Conservation (phyloP, 2,797 vertebrate genomes). For the Kryptopterus vitreolus region DNA sequence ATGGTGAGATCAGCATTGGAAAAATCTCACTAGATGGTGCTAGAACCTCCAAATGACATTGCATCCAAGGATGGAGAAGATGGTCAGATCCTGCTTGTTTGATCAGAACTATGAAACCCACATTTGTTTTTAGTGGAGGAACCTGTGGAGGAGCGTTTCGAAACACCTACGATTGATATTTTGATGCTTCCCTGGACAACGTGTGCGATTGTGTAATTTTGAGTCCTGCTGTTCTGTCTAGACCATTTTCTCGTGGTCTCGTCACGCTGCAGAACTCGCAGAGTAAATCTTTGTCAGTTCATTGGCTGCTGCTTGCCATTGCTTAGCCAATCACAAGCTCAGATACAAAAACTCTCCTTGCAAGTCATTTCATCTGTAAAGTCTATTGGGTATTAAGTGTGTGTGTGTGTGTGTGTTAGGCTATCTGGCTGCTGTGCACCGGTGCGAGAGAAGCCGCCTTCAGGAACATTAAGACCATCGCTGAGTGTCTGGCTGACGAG, state of each 20-base stretch:
- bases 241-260: background rate
- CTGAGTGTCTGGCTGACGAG: constrained; percentile 92
- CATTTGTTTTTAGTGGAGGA: too few relatives aligned
- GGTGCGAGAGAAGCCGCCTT: constrained; percentile 94
- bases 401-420: constrained; percentile 64
- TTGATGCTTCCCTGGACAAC: too few relatives aligned
- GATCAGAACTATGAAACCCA: too few relatives aligned
- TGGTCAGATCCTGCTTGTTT: too few relatives aligned
- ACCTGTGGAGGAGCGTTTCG: too few relatives aligned
- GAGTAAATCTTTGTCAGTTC: constrained; percentile 27
- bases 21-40: background rate
- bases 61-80: background rate
- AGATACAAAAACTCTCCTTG: background rate
- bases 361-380: background rate
- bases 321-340: constrained; percentile 32
- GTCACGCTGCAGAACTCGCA: background rate
- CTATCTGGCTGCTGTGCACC: constrained; percentile 94
- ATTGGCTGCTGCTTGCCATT: constrained; percentile 22
- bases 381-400: background rate
- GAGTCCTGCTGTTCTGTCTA: background rate
- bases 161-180: too few relatives aligned
- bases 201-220: background rate
- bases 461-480: constrained; percentile 95
- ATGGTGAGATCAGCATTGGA: too few relatives aligned
- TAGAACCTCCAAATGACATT: background rate